Conservation (phyloP, 2,113 vertebrate species). For the Oncorhynchus tshawytscha region DNA sequence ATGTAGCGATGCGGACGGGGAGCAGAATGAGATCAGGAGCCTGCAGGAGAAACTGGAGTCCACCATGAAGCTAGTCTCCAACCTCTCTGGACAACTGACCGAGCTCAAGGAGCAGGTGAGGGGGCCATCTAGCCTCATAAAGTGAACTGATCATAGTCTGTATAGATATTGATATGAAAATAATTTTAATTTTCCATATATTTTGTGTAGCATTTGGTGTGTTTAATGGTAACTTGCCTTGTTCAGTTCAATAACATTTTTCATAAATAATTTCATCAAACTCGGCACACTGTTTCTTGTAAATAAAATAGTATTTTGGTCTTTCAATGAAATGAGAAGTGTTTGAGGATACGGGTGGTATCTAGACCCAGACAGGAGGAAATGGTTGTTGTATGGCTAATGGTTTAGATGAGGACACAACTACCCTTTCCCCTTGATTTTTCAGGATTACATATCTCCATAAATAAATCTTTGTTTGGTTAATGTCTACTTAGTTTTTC, state of each 20-base stretch:
- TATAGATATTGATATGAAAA: not conserved
- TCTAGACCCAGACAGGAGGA: slow-evolving; percentile 70
- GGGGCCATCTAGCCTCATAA: not conserved
- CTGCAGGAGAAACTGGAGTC: slow-evolving; percentile 97
- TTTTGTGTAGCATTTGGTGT: not conserved
- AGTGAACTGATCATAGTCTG: not conserved
- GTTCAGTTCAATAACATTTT: slow-evolving; percentile 15
- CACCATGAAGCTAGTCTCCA: slow-evolving; percentile 94
- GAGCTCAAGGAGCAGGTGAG: slow-evolving; percentile 97
- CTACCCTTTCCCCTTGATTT: not conserved
- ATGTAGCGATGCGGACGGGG: slow-evolving; percentile 94
- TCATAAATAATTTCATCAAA: not conserved
- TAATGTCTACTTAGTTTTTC: not conserved
- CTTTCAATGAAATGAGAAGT: slow-evolving; percentile 69
- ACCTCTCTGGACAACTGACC: slow-evolving; percentile 91
- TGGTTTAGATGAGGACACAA: slow-evolving; percentile 19
- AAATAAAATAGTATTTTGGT: not conserved
- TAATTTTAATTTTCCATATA: not conserved
- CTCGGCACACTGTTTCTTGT: not conserved
- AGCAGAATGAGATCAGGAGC: slow-evolving; percentile 95
- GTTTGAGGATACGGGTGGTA: slow-evolving; percentile 69
- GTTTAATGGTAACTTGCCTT: slow-evolving; percentile 2
- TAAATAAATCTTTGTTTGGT: not conserved
- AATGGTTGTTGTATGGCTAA: slow-evolving; percentile 61
- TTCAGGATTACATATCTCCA: not conserved